Conservation (phyloP, 2,113 vertebrate genomes). For the Mesitornis unicolor region DNA sequence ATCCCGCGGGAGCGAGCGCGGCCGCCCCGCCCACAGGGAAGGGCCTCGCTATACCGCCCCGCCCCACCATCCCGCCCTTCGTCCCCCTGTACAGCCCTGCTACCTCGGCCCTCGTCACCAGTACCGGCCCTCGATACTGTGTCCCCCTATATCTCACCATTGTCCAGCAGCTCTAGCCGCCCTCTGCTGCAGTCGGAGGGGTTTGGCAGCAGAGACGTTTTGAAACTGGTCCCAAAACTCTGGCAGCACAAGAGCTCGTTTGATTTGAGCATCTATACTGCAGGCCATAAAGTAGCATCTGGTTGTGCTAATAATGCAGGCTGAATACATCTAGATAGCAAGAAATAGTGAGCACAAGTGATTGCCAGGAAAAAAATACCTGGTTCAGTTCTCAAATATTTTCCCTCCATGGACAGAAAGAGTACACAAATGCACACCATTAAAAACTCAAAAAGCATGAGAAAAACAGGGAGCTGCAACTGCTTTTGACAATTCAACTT, state of each 20-base stretch:
- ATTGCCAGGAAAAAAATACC: no score
- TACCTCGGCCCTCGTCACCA: neutral
- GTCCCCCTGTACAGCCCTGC: neutral
- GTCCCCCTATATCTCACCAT: neutral
- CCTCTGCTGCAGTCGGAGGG: no score
- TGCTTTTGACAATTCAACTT: neutral
- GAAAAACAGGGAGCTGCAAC: neutral
- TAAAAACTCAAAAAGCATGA: neutral
- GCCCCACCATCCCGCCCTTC: neutral
- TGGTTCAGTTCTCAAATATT: neutral
- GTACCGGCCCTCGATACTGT: fast-evolving
- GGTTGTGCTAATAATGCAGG: neutral
- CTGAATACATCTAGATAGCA: fast-evolving
- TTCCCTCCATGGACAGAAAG: neutral
- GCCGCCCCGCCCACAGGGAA: neutral
- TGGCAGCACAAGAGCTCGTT: fast-evolving
- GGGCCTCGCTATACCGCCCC: neutral
- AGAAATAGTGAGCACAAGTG: neutral
- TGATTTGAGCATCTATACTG: fast-evolving
- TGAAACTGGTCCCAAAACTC: neutral
- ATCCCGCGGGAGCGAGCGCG: neutral
- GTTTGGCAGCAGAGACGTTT: neutral
- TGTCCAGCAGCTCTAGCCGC: neutral
- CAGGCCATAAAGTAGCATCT: fast-evolving
- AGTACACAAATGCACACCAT: neutral